Evolutionary conservation across 2,113 vertebrate genomes (phyloP).

Genomic region (Campylomormyrus tamandua): DNA sequence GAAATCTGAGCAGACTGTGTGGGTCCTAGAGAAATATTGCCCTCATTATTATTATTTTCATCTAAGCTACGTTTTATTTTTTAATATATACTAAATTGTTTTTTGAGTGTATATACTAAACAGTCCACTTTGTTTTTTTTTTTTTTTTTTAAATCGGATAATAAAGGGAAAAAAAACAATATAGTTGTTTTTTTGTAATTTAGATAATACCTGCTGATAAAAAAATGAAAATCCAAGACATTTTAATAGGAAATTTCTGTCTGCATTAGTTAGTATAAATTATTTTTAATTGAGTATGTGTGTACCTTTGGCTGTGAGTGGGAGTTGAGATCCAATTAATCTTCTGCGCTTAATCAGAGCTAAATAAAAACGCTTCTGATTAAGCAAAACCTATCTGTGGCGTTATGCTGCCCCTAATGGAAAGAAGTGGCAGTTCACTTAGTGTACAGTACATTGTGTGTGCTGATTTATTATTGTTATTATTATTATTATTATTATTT

Average conservation of each 20-base stretch:
- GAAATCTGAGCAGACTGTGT: background rate
- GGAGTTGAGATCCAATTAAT: conserved; percentile 20
- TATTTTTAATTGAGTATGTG: conserved; percentile 17
- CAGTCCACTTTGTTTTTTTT: background rate
- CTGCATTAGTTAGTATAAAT: conserved; percentile 14
- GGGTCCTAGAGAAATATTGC: background rate
- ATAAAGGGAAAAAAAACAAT: background rate
- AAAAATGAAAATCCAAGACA: background rate
- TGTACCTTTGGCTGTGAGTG: conserved; percentile 1
- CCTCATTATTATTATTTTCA: background rate
- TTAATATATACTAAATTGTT: background rate
- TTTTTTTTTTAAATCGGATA: background rate
- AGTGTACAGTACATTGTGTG: background rate
- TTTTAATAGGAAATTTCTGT: conserved; percentile 9
- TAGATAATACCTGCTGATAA: conserved; percentile 9
- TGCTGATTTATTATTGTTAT: background rate
- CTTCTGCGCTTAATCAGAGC: conserved; percentile 8
- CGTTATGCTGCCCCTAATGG: conserved; percentile 22
- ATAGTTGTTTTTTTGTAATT: background rate
- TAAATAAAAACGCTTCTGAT: conserved; percentile 14
- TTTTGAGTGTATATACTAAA: background rate
- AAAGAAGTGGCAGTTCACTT: background rate
- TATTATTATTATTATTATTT: background rate
- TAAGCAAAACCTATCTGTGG: background rate
- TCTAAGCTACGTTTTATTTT: background rate